Percentiles rank a stretch among this genome's conserved stretches.
Evolutionary conservation across 2,113 vertebrate species (phyloP).

Genomic region (Perca schrenkii): DNA sequence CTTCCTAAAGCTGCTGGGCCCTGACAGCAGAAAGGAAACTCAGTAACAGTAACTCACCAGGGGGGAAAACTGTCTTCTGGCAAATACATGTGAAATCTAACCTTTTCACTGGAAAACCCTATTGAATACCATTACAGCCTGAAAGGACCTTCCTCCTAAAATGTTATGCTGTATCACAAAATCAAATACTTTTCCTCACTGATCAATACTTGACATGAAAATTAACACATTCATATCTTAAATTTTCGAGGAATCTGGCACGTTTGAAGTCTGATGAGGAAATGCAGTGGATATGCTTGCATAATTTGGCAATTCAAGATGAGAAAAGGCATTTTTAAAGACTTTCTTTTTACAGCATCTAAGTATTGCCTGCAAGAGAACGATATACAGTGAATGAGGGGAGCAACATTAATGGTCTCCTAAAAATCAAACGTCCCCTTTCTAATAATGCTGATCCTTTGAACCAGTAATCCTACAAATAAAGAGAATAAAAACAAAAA

Average conservation of each 20-base stretch:
- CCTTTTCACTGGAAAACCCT: conserved; percentile 58
- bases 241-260: conserved; percentile 52
- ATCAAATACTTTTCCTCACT: conserved; percentile 45
- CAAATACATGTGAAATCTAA: conserved; percentile 68
- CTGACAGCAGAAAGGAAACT: conserved; percentile 61
- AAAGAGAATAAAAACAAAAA: conserved; percentile 31
- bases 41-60: conserved; percentile 57
- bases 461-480: conserved; percentile 28
- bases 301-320: conserved; percentile 76
- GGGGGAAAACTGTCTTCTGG: conserved; percentile 66
- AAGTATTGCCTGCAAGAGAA: conserved; percentile 42
- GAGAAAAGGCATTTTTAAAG: conserved; percentile 66
- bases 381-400: conserved; percentile 33
- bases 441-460: conserved; percentile 23
- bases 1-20: conserved; percentile 69
- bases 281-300: conserved; percentile 64
- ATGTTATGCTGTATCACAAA: conserved; percentile 43
- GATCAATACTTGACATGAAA: conserved; percentile 47
- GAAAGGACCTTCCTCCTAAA: conserved; percentile 34
- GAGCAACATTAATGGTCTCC: conserved; percentile 3
- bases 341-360: conserved; percentile 32
- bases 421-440: background rate
- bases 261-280: conserved; percentile 48
- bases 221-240: conserved; percentile 15
- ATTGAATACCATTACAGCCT: conserved; percentile 54